These are phyloP conservation scores for Solea solea DNA, from an alignment of 2,113 vertebrate genomes.

Conservation along the genomic window DNA sequence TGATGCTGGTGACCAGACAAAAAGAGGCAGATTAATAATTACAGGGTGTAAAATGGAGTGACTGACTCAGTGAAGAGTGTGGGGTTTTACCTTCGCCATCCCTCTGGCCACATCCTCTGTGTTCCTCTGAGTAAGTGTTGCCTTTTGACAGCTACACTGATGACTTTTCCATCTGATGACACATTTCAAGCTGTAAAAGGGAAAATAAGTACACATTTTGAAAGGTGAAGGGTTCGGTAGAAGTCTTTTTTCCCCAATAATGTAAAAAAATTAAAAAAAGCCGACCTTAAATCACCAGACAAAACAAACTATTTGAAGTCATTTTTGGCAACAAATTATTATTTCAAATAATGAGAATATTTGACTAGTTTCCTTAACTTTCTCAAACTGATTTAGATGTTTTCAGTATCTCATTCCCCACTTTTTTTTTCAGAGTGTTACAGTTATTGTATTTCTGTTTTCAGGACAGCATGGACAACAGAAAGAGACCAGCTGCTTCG, in stretches of 20 bases:
- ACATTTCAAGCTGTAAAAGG: background rate
- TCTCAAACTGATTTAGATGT: no score
- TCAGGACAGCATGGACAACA: constrained; percentile 67
- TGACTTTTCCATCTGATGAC: background rate
- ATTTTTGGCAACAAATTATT: no score
- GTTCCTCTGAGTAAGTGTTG: constrained; percentile 24
- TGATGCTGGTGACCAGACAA: background rate
- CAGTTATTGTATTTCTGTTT: background rate
- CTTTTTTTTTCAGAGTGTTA: no score
- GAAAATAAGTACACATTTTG: background rate
- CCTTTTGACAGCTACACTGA: constrained; percentile 19
- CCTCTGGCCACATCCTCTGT: constrained; percentile 3
- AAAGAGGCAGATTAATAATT: constrained; percentile 22
- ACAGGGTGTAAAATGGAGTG: background rate
- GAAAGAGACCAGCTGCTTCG: constrained; percentile 53
- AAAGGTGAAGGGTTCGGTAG: no score
- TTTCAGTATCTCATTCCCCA: no score
- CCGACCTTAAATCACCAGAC: no score
- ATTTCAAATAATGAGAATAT: no score
- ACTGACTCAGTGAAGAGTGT: constrained; percentile 1
- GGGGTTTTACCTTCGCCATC: constrained; percentile 4
- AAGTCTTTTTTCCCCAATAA: no score
- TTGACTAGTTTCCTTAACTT: no score
- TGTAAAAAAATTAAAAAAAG: no score
- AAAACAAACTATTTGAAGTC: no score